Evolutionary conservation across 2,888 invertebrate genomes (phyloP).

Genomic region (Amphiduros pacificus): DNA sequence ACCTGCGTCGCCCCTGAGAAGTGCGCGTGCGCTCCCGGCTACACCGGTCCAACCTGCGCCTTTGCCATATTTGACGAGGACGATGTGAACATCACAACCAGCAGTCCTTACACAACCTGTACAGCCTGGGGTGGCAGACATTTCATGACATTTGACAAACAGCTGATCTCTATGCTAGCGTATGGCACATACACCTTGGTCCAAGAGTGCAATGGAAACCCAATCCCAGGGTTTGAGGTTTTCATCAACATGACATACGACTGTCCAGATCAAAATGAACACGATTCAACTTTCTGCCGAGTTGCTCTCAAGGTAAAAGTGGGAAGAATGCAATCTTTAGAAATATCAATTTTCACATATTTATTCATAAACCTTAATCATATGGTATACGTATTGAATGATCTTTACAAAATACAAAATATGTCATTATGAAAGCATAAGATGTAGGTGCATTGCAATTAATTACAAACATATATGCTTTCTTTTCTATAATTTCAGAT

Average conservation of each 20-base stretch:
- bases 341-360: too few species aligned
- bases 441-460: too few species aligned
- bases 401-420: too few species aligned
- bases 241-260: constrained; percentile 28
- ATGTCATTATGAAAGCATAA: too few species aligned
- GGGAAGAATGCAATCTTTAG: too few species aligned
- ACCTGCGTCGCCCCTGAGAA: constrained; percentile 14
- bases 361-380: too few species aligned
- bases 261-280: constrained; percentile 19
- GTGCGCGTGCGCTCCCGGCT: constrained; percentile 94
- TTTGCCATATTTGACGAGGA: neutral
- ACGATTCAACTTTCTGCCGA: constrained; percentile 17
- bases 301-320: constrained; percentile 27
- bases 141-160: constrained; percentile 28
- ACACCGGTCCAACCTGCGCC: constrained; percentile 72
- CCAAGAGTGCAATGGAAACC: constrained; percentile 28
- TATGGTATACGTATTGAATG: too few species aligned
- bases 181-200: constrained; percentile 29
- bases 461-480: neutral
- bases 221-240: constrained; percentile 23
- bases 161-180: constrained; percentile 22
- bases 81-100: neutral
- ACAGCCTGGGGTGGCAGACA: neutral
- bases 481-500: neutral
- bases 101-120: constrained; percentile 9